phyloP scores from a whole-genome alignment of 2,888 invertebrate species.

The Meiosimyza platycephala region DNA sequence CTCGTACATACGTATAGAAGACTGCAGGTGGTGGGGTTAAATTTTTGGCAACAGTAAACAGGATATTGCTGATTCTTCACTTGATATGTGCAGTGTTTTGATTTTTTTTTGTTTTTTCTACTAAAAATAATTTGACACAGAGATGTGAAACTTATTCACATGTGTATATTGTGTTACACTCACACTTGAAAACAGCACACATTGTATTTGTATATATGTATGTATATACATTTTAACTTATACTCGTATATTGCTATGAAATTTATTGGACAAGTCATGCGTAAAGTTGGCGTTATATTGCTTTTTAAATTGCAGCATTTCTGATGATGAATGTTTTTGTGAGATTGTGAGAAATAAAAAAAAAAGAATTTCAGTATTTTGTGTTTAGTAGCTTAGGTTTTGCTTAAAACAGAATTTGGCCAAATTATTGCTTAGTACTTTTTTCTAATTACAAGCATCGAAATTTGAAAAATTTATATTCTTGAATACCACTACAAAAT shows the following conservation, averaged over 20 bases:
- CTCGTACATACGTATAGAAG: too few species aligned
- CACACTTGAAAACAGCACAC: too few species aligned
- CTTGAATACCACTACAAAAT: too few species aligned
- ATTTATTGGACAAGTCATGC: slow-evolving; percentile 34
- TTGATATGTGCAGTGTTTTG: background rate
- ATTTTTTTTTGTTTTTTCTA: background rate
- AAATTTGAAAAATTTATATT: too few species aligned
- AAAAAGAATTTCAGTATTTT: too few species aligned
- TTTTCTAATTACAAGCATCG: too few species aligned
- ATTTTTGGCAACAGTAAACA: slow-evolving; percentile 9
- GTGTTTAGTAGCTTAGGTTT: too few species aligned
- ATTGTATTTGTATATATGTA: background rate
- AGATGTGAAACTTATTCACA: too few species aligned
- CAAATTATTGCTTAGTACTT: too few species aligned
- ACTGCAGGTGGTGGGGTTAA: background rate
- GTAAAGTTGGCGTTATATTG: slow-evolving; percentile 27
- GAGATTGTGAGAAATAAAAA: background rate
- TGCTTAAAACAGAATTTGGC: too few species aligned
- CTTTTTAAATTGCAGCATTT: slow-evolving; percentile 46
- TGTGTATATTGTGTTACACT: too few species aligned
- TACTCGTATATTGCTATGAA: slow-evolving; percentile 11
- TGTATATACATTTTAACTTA: background rate
- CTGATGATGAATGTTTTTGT: background rate
- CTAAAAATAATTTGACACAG: too few species aligned
- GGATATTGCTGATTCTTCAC: slow-evolving; percentile 13